Conservation (phyloP, 2,113 vertebrate species). For the Monopterus albus region DNA sequence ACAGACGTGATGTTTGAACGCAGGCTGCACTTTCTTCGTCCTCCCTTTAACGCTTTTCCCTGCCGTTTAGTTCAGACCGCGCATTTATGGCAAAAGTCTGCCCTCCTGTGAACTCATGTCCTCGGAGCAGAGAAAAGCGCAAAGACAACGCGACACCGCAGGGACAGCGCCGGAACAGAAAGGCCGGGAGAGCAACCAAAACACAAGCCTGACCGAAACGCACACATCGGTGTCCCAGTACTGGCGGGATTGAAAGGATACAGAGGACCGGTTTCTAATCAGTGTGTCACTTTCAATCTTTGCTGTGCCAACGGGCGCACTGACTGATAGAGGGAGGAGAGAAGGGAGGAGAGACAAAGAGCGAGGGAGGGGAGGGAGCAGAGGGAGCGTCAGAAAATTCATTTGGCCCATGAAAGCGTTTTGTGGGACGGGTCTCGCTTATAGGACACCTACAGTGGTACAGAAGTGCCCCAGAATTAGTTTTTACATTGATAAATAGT, state of each 20-base stretch:
- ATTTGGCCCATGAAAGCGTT: conserved; percentile 34
- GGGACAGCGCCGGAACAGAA: neutral
- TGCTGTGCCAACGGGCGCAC: conserved; percentile 73
- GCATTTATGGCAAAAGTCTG: conserved; percentile 4
- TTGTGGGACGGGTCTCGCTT: conserved; percentile 45
- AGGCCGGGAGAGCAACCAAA: neutral
- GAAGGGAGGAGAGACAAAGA: conserved; percentile 62
- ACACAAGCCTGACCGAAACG: neutral
- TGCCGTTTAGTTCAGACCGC: conserved; percentile 18
- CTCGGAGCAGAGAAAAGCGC: neutral
- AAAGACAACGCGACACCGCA: conserved; percentile 4
- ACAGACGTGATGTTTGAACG: neutral
- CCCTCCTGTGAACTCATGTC: conserved; percentile 46
- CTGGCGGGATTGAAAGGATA: conserved; percentile 19
- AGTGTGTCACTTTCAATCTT: conserved; percentile 80
- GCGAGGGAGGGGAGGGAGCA: conserved; percentile 37
- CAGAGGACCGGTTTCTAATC: conserved; percentile 54
- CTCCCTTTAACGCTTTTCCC: neutral
- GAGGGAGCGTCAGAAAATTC: conserved; percentile 52
- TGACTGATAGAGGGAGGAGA: conserved; percentile 76
- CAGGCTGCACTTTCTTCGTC: neutral
- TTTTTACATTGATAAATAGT: neutral
- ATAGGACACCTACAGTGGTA: neutral
- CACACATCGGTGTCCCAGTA: neutral
- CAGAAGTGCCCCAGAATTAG: neutral